These are phyloP conservation scores for Jaculus jaculus DNA, from an alignment of 2,113 vertebrate species.

Conservation along the genomic window DNA sequence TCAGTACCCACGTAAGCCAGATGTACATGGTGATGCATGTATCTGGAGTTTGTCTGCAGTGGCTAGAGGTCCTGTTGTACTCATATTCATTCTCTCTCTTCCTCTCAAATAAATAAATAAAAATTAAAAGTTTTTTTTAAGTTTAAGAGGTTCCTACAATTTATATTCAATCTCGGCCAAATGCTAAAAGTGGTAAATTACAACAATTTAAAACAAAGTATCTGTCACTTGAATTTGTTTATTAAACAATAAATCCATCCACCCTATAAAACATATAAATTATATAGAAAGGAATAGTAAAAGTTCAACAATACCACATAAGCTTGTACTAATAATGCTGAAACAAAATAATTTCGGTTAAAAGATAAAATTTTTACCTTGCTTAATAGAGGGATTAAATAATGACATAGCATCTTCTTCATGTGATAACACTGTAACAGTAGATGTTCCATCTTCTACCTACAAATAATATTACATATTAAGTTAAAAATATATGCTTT, in stretches of 20 bases:
- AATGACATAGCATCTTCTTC: slow-evolving; percentile 92
- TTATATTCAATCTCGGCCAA: neutral
- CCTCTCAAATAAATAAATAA: no score
- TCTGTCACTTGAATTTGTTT: slow-evolving; percentile 42
- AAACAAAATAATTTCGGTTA: slow-evolving; percentile 43
- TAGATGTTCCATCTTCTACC: slow-evolving; percentile 91
- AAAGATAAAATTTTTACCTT: slow-evolving; percentile 81
- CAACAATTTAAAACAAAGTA: slow-evolving; percentile 42
- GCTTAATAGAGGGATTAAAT: slow-evolving; percentile 84
- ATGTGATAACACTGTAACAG: slow-evolving; percentile 86
- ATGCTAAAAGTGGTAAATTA: neutral
- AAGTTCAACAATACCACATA: neutral
- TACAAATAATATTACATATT: slow-evolving; percentile 76
- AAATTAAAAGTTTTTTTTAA: no score
- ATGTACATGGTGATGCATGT: no score
- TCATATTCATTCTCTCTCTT: no score
- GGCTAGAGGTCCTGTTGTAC: no score
- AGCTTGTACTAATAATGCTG: neutral
- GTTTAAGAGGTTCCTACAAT: neutral
- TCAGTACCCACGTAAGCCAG: no score
- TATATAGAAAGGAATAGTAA: slow-evolving; percentile 46
- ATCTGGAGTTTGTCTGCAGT: no score
- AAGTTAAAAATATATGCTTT: slow-evolving; percentile 44
- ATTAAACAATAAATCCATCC: slow-evolving; percentile 8
- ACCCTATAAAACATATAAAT: slow-evolving; percentile 44